Evolutionary conservation across 1,140 invertebrate genomes (phyloP).

Genomic region (Solen grandis): DNA sequence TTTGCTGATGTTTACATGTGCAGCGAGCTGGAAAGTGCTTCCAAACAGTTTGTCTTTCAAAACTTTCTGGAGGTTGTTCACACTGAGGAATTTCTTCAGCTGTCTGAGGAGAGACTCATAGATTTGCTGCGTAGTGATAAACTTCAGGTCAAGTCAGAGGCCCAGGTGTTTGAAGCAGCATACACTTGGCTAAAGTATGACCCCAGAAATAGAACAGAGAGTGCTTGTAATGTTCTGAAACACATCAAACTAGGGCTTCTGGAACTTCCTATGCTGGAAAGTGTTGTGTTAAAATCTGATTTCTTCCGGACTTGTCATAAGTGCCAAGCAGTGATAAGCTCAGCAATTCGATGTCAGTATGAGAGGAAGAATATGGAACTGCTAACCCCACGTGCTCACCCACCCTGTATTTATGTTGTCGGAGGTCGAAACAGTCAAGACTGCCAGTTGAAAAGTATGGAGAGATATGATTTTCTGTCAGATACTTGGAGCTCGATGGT

Average conservation of each 20-base stretch:
- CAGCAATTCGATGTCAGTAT: constrained; percentile 72
- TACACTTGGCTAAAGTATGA: constrained; percentile 76
- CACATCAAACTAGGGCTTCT: constrained; percentile 74
- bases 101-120: constrained; percentile 73
- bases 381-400: constrained; percentile 73
- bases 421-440: constrained; percentile 78
- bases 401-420: constrained; percentile 82
- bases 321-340: constrained; percentile 78
- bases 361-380: constrained; percentile 68
- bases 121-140: constrained; percentile 75
- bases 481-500: constrained; percentile 78
- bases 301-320: constrained; percentile 77
- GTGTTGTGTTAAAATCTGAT: constrained; percentile 75
- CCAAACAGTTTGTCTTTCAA: constrained; percentile 76
- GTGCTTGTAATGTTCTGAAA: constrained; percentile 71
- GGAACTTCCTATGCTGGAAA: constrained; percentile 74
- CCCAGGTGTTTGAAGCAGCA: constrained; percentile 84
- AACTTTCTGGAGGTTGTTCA: constrained; percentile 77
- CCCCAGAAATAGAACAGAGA: constrained; percentile 56
- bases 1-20: constrained; percentile 79
- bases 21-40: constrained; percentile 71
- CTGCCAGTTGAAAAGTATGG: constrained; percentile 77
- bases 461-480: constrained; percentile 76
- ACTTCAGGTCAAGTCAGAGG: constrained; percentile 74
- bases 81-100: constrained; percentile 77